phyloP scores from a whole-genome alignment of 2,113 vertebrate genomes.

The Argyrosomus japonicus region DNA sequence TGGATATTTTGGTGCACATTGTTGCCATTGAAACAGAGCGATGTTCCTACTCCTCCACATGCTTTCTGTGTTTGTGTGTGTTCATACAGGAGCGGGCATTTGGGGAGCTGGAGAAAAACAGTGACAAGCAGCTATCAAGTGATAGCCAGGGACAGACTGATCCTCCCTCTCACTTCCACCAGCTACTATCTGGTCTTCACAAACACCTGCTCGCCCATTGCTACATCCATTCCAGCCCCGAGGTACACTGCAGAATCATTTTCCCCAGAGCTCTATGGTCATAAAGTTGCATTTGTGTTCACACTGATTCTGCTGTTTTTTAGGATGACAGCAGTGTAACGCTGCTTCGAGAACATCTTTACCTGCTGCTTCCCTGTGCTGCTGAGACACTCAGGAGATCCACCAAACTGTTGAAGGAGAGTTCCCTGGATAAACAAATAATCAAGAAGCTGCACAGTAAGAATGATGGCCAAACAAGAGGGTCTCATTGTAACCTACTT shows the following conservation, averaged over 20 bases:
- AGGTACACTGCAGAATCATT: conserved; percentile 66
- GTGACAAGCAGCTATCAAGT: conserved; percentile 83
- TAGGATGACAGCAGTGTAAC: conserved; percentile 83
- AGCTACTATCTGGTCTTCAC: conserved; percentile 85
- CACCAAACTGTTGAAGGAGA: conserved; percentile 82
- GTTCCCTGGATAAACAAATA: conserved; percentile 82
- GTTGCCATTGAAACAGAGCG: not conserved
- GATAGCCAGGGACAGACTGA: conserved; percentile 79
- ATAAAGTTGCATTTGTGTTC: conserved; percentile 5
- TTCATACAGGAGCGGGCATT: conserved; percentile 84
- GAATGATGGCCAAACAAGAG: conserved; percentile 20
- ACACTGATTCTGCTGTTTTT: conserved; percentile 6
- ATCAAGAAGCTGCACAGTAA: conserved; percentile 86
- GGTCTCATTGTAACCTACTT: not conserved
- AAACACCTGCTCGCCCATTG: conserved; percentile 87
- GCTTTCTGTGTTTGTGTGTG: not conserved
- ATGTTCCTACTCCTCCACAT: not conserved
- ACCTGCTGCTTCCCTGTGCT: conserved; percentile 84
- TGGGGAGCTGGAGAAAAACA: conserved; percentile 88
- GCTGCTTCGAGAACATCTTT: conserved; percentile 85
- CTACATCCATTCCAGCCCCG: conserved; percentile 77
- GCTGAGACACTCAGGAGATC: conserved; percentile 85
- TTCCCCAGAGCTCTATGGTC: not conserved
- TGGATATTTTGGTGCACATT: not conserved
- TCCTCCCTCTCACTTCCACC: conserved; percentile 86